These are phyloP conservation scores for Leptestheria dahalacensis DNA, from an alignment of 1,140 invertebrate genomes.

Conservation along the genomic window DNA sequence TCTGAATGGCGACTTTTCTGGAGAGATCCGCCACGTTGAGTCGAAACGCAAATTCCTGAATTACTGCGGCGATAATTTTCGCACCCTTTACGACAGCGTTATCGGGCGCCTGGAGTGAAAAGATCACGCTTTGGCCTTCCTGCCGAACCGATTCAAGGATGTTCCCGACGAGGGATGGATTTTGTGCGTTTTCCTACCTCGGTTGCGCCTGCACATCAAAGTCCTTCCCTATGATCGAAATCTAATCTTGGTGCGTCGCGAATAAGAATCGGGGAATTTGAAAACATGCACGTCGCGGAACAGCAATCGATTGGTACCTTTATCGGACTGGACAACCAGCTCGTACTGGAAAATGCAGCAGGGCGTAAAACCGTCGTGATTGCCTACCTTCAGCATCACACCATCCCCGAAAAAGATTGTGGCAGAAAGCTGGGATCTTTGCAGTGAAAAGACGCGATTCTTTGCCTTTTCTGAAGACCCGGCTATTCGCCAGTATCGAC, in stretches of 20 bases:
- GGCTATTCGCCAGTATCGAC: not conserved
- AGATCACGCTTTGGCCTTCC: not conserved
- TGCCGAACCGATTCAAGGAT: not conserved
- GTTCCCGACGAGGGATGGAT: not conserved
- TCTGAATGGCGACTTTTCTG: not conserved
- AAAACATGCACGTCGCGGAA: not conserved
- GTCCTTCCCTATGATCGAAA: too few relatives aligned
- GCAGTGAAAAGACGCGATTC: not conserved
- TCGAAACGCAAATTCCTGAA: not conserved
- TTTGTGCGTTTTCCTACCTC: not conserved
- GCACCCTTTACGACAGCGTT: not conserved
- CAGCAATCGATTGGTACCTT: not conserved
- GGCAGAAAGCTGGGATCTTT: not conserved
- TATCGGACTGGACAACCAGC: not conserved
- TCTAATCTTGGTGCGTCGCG: too few relatives aligned
- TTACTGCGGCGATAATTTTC: not conserved
- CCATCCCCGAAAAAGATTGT: not conserved
- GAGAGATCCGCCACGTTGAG: not conserved
- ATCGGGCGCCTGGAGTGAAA: not conserved
- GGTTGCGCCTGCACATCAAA: not conserved
- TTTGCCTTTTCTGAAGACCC: slow-evolving; percentile 1
- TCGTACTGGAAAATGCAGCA: not conserved
- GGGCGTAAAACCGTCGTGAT: not conserved
- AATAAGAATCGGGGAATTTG: not conserved
- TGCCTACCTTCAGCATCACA: not conserved